Conservation (phyloP, 2,888 invertebrate genomes). For the Tetramorium bicarinatum region DNA sequence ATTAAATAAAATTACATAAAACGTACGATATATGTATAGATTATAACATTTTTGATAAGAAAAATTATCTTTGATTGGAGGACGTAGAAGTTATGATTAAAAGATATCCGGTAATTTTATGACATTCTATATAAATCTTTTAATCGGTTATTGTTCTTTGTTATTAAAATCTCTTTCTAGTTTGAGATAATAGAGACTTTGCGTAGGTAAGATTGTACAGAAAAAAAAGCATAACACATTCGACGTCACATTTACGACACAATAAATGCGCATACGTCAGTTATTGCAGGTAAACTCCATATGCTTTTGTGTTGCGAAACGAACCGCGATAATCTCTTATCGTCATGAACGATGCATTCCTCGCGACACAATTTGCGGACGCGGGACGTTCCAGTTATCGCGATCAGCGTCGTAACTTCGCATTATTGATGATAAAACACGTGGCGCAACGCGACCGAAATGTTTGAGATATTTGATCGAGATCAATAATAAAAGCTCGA, state of each 20-base stretch:
- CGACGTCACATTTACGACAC: background rate
- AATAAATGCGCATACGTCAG: slow-evolving; percentile 17
- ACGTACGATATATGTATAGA: background rate
- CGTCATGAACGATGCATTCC: background rate
- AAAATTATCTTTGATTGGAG: background rate
- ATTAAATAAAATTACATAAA: background rate
- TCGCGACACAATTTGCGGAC: slow-evolving; percentile 11
- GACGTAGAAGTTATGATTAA: background rate
- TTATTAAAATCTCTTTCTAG: background rate
- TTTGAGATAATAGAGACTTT: background rate
- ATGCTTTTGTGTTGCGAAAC: slow-evolving; percentile 21
- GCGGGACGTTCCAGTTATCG: slow-evolving; percentile 19
- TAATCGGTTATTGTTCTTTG: background rate
- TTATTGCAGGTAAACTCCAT: slow-evolving; percentile 22
- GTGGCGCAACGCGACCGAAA: slow-evolving; percentile 14
- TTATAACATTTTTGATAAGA: background rate
- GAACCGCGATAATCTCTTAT: slow-evolving; percentile 34
- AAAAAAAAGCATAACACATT: background rate
- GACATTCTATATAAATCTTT: background rate
- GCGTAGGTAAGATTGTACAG: background rate
- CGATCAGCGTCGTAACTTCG: slow-evolving; percentile 15
- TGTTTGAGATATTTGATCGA: background rate
- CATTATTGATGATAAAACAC: slow-evolving; percentile 19
- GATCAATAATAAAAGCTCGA: background rate
- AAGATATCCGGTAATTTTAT: background rate